A percentile compares a stretch with the other conserved stretches of the same genome.
Evolutionary conservation across 2,888 invertebrate species (phyloP).

Genomic region (Ischnura elegans): DNA sequence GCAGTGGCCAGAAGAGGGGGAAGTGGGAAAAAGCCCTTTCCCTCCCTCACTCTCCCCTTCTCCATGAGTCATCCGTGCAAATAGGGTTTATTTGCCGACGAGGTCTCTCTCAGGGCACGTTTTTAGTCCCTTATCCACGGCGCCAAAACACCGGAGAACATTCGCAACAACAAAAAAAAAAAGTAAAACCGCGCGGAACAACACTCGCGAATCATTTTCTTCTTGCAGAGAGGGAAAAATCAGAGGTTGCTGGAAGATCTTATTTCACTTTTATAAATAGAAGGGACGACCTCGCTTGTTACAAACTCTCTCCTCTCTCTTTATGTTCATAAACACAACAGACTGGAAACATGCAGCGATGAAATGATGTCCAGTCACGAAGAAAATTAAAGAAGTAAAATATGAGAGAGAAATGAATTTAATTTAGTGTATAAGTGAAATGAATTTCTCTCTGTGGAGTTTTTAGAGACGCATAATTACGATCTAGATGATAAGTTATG

Average conservation of each 20-base stretch:
- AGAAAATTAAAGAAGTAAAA: not conserved
- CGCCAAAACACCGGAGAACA: not conserved
- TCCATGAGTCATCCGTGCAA: slow-evolving; percentile 19
- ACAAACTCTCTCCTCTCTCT: not conserved
- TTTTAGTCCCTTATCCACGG: not conserved
- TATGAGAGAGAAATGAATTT: too few relatives aligned
- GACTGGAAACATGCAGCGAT: not conserved
- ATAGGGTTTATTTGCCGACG: not conserved
- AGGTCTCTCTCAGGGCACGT: not conserved
- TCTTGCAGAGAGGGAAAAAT: not conserved
- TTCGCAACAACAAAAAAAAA: not conserved
- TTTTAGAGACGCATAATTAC: not conserved
- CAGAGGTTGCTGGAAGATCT: not conserved
- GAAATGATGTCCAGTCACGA: not conserved
- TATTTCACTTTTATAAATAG: not conserved
- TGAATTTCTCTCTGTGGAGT: too few relatives aligned
- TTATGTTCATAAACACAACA: not conserved
- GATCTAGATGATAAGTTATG: too few relatives aligned
- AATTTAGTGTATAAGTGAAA: too few relatives aligned
- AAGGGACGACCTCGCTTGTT: not conserved
- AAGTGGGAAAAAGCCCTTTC: not conserved
- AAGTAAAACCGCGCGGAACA: not conserved
- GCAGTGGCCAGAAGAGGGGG: not conserved
- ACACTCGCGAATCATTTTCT: not conserved
- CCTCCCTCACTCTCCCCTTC: not conserved